Percentiles rank a stretch among this genome's conserved stretches.
These are phyloP conservation scores for Bolinopsis microptera DNA, from an alignment of 37 sponge, comb jelly and placozoan species.

Conservation along the genomic window DNA sequence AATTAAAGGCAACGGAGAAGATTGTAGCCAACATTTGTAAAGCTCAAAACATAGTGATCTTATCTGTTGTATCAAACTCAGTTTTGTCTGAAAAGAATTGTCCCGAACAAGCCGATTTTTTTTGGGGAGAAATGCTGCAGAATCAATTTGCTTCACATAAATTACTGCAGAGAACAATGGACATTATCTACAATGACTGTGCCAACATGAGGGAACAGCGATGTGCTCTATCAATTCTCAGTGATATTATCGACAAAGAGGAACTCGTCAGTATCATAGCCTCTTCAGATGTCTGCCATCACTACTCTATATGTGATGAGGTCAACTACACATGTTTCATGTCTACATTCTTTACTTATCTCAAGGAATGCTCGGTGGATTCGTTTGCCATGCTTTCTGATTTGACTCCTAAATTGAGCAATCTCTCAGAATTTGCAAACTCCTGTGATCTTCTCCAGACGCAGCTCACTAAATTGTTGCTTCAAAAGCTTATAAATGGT, in stretches of 20 bases:
- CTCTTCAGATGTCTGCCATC: conserved; percentile 4
- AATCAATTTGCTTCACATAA: not conserved
- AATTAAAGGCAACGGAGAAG: not conserved
- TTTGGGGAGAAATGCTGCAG: not conserved
- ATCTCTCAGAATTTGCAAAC: not conserved
- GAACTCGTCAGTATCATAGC: not conserved
- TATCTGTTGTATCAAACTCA: not conserved
- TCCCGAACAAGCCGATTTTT: too few relatives aligned
- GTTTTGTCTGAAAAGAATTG: not conserved
- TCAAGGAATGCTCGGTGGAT: not conserved
- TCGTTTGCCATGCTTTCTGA: not conserved
- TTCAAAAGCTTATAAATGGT: not conserved
- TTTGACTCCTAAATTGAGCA: not conserved
- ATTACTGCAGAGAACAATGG: not conserved
- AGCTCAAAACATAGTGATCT: not conserved
- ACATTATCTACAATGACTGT: not conserved
- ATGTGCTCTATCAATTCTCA: not conserved
- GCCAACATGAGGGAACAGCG: not conserved
- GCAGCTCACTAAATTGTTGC: not conserved
- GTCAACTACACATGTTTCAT: not conserved
- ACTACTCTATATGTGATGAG: not conserved
- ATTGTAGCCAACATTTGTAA: not conserved
- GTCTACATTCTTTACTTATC: not conserved
- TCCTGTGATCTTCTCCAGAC: not conserved
- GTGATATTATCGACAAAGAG: not conserved